Evolutionary conservation across 2,797 vertebrate species (phyloP), one percentile per base, ranked within the genome.

Genomic region (Glossophaga mutica): DNA sequence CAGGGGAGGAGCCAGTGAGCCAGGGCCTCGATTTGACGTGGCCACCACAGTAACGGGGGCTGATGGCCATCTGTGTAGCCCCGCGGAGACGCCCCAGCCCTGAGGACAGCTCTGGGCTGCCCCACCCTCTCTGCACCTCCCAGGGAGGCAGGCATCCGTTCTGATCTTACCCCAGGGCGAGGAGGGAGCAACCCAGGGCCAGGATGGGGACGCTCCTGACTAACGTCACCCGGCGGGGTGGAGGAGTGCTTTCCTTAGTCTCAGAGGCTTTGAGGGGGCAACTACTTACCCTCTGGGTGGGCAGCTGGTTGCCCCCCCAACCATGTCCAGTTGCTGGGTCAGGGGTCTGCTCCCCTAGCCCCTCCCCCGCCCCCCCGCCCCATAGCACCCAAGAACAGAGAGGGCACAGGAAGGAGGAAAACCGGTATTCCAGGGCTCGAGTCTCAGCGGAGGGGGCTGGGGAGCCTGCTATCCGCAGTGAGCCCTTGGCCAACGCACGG

Each of bases 21-120:
- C 15, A 16, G 46, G 44, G 24, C 67, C 32, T 4, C 0, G 26
- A 19, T 52, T 71, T 42, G 46, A 8, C n/a, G 15, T 8, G 24
- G 70, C 65, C 34, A 18, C 39, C 5, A 34, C 6, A 1, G 2
- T 1, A 14, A 29, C 32, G 37, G 76, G 76, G 24, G 15, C 8
- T 0, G 24, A 5, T 0, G 0, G 42, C 26, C 26, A 1, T 42
- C 19, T 34, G 7, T 10, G 73, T 2, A 1, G 68, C 34, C 5
- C n/a, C 1, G 2, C 16, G 0, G 1, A 0, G 0, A 21, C 12
- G 21, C 24, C 18, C 22, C 0, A 0, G 37, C 9, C n/a, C 87
- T 18, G 5, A 0, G 52, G 50, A 34, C 19, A 46, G 39, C 44
- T 22, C 82, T 2, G 50, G 46, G 19, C 68, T 9, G 11, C 15